Evolutionary conservation across 2,888 invertebrate species (phyloP), one percentile per base, ranked within the genome.

Genomic region (Anarsia innoxiella): DNA sequence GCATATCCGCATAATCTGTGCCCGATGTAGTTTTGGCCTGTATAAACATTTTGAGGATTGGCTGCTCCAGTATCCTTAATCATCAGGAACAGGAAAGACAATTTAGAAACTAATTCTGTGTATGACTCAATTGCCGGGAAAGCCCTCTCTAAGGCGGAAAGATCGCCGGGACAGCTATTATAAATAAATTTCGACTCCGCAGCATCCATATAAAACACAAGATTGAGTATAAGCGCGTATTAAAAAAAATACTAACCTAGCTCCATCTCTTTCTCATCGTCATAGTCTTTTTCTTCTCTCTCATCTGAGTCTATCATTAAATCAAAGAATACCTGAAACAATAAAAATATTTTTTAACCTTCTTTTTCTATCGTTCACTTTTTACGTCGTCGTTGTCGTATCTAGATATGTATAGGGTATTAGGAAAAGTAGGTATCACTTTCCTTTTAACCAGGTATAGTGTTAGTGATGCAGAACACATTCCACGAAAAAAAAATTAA

Each of bases 301-400:
- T 86, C 87, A 14, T 89, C 89, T 12, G 82, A 79, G 27, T 90
- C 90, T 3, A 93, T 86, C 46, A 90, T 80, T 6, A 95, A 61
- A 59, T 94, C 94, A 60, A 95, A 94, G 68, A 93, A 94, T 0
- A 86, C 80, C 85, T 86, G 59, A 0, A 56, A 59, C 11, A 8
- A 13, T 36, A 31, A 40, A 16, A 26, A 31, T 34, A 6, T n/a
- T n/a, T n/a, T n/a, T 6, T 19, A 13, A 8, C 4, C 8, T 19
- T 19, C 3, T 19, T 19, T 19, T 19, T 5, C 3, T 19, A 8
- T 3, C 3, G 8, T 19, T 5, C 8, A 8, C 8, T 19, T 19
- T 19, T 19, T 19, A 8, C 19, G 19, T 19, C 4, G 8, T 8
- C 19, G 8, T 19, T 3, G 19, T 19, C 4, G 19, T 5, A 19